phyloP scores from a whole-genome alignment of 2,888 invertebrate species.

The Coleophora deauratella region DNA sequence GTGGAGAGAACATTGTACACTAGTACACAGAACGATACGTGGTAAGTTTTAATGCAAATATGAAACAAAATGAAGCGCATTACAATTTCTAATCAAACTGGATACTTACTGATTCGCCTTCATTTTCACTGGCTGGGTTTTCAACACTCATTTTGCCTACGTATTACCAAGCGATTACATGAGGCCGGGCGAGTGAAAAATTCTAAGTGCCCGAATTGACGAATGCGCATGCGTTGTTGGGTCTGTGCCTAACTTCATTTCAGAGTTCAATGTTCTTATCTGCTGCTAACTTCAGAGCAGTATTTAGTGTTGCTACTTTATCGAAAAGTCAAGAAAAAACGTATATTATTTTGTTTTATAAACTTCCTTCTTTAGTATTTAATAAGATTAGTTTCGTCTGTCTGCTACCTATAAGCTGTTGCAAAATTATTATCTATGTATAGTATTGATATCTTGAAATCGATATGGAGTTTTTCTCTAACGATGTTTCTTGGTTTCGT shows the following conservation, averaged over 20 bases:
- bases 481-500: no score
- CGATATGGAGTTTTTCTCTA: no score
- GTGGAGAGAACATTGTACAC: slow-evolving; percentile 55
- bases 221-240: slow-evolving; percentile 76
- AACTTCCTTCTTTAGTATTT: no score
- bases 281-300: slow-evolving; percentile 17
- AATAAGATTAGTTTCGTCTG: no score
- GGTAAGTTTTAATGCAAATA: slow-evolving; percentile 15
- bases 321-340: no score
- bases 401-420: no score
- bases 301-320: no score
- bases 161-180: slow-evolving; percentile 59
- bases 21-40: slow-evolving; percentile 52
- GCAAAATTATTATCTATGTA: no score
- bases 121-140: slow-evolving; percentile 74
- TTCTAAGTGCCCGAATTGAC: slow-evolving; percentile 75
- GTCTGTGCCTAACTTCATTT: slow-evolving; percentile 41
- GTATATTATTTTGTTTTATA: no score
- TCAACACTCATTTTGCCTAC: slow-evolving; percentile 79
- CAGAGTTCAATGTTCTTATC: slow-evolving; percentile 40
- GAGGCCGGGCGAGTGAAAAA: slow-evolving; percentile 39
- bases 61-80: slow-evolving; percentile 19
- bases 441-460: no score
- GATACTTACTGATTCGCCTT: slow-evolving; percentile 76
- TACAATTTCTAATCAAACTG: slow-evolving; percentile 28